Percentiles rank a stretch among this genome's conserved stretches.
These are phyloP conservation scores for Chrysolina haemoptera DNA, from an alignment of 2,888 invertebrate genomes.

Conservation along the genomic window DNA sequence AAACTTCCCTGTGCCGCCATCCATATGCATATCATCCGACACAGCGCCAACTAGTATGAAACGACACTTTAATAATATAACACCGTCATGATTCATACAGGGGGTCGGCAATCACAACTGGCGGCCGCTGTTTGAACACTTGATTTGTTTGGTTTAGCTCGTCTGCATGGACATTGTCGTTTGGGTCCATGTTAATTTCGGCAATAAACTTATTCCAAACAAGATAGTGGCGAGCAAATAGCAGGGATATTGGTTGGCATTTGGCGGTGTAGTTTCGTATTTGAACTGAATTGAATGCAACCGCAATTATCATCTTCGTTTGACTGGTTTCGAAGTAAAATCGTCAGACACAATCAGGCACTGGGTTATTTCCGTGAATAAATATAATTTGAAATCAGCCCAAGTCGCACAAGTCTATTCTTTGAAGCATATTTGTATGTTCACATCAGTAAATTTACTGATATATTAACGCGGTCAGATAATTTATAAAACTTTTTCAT, in stretches of 20 bases:
- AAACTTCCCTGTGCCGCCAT: conserved; percentile 48
- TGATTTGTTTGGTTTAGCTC: conserved; percentile 59
- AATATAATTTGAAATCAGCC: too few relatives aligned
- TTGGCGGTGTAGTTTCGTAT: conserved; percentile 16
- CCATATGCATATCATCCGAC: conserved; percentile 61
- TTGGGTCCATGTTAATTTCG: conserved; percentile 35
- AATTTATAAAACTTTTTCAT: too few relatives aligned
- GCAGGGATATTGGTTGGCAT: conserved; percentile 28
- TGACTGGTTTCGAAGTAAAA: background rate
- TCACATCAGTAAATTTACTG: too few relatives aligned
- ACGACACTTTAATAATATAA: conserved; percentile 63
- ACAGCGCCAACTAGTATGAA: conserved; percentile 58
- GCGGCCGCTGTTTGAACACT: conserved; percentile 59
- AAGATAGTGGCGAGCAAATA: conserved; percentile 30
- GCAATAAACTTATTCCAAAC: conserved; percentile 33
- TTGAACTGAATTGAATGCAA: conserved; percentile 4
- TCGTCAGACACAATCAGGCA: too few relatives aligned
- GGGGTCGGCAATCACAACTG: conserved; percentile 57
- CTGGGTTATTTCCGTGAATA: too few relatives aligned
- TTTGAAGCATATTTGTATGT: too few relatives aligned
- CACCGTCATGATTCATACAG: conserved; percentile 61
- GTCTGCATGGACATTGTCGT: conserved; percentile 37
- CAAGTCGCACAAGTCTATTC: too few relatives aligned
- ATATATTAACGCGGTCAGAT: too few relatives aligned
- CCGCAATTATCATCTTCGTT: background rate